A percentile compares a stretch with the other conserved stretches of the same genome.
Conservation (phyloP, 2,797 vertebrate species). For the Pipistrellus pipistrellus region DNA sequence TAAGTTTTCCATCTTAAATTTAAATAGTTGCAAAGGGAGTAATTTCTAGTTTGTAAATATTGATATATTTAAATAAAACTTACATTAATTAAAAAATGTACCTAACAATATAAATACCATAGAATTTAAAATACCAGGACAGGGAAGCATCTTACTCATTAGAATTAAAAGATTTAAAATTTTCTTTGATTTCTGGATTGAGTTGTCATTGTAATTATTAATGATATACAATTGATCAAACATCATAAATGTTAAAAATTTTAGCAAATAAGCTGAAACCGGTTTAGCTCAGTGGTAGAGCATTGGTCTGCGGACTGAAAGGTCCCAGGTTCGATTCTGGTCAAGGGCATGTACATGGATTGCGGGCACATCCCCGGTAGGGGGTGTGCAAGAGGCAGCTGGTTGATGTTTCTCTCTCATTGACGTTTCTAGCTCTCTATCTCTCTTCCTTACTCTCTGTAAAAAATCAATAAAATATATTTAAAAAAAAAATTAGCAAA, state of each 20-base stretch:
- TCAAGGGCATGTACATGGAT: too few species aligned
- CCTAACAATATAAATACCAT: conserved; percentile 64
- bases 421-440: too few species aligned
- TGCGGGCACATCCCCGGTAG: too few species aligned
- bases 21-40: conserved; percentile 69
- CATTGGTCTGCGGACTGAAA: too few species aligned
- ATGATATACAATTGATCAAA: neutral
- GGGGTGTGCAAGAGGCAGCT: too few species aligned
- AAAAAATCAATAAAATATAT: too few species aligned
- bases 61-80: conserved; percentile 78
- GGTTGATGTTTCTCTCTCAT: too few species aligned
- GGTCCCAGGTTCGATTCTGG: too few species aligned
- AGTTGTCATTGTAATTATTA: neutral
- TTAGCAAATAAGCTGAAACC: neutral
- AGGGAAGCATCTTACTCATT: neutral
- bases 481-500: neutral
- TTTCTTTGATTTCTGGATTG: neutral
- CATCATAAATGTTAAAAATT: conserved; percentile 16
- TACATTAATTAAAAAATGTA: conserved; percentile 65
- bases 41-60: conserved; percentile 71
- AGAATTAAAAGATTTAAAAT: conserved; percentile 33
- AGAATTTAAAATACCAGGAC: too few species aligned
- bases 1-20: conserved; percentile 66
- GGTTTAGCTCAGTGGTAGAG: too few species aligned
- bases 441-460: too few species aligned